Percentiles rank a stretch among this genome's conserved stretches.
Conservation (phyloP, 1,140 invertebrate genomes). For the Phymorhynchus buccinoides region DNA sequence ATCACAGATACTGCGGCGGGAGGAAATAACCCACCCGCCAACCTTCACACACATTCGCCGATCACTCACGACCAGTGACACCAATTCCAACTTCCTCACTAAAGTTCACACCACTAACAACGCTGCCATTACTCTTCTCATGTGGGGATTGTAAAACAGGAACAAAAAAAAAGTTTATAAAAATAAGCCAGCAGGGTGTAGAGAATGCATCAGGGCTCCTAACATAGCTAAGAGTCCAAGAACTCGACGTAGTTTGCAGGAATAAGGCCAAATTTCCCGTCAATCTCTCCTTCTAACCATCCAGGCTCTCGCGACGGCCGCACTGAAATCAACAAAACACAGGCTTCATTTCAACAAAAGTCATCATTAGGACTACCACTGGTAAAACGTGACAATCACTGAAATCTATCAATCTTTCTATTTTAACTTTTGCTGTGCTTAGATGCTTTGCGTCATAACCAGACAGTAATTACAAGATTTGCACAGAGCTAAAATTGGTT, state of each 20-base stretch:
- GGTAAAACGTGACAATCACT: too few relatives aligned
- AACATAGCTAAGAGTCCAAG: conserved; percentile 64
- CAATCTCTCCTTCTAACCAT: conserved; percentile 95
- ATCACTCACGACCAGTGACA: background rate
- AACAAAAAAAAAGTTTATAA: background rate
- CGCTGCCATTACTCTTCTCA: background rate
- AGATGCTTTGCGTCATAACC: too few relatives aligned
- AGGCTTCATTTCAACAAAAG: background rate
- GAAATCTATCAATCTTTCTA: too few relatives aligned
- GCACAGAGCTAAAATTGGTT: too few relatives aligned
- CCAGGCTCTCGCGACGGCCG: conserved; percentile 93
- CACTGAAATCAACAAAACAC: conserved; percentile 78
- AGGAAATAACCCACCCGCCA: background rate
- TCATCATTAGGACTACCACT: too few relatives aligned
- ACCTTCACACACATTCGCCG: background rate
- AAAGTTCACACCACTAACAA: background rate
- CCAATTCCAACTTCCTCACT: background rate
- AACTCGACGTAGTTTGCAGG: conserved; percentile 97
- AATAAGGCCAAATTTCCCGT: conserved; percentile 93
- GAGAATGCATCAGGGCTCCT: background rate
- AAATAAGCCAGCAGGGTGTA: background rate
- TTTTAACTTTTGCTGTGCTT: too few relatives aligned
- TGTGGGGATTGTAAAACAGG: background rate
- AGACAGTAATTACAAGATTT: too few relatives aligned
- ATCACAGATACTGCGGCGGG: background rate